Base-by-base conservation (phyloP, 2,113 vertebrate species). In the Dicerorhinus sumatrensis region DNA sequence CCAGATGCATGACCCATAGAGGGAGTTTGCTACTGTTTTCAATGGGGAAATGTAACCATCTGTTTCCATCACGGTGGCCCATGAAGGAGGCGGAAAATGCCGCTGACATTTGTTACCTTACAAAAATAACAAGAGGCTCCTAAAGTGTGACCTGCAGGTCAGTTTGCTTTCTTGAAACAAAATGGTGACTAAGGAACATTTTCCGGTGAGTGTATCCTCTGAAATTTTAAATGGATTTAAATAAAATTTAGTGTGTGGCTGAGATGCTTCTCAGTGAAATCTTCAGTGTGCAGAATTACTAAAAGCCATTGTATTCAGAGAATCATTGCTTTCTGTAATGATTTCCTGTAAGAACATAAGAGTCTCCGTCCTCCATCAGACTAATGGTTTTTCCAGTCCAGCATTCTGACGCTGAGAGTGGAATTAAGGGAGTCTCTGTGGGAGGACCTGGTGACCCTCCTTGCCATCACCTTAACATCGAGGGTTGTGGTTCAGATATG, bases 321-420 rank as follows among this genome's bases (percentile, higher is more conserved):
- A 87, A 48, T 67, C 60, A 25, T 31, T 92, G 67, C 56, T 95
- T 62, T 89, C 90, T 80, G 10, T 92, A 84, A 92, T 25, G 48
- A 58, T 84, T 97, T 96, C 85, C 82, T 8, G 6, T 93, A 90
- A 92, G 84, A 94, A 90, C 46, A 48, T 0, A 27, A 62, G 39
- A 48, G 13, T 90, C 62, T 92, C 33, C 21, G 21, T 67, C 70
- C 60, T 96, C 62, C 8, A 8, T 94, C 84, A 87, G 88, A 84
- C 91, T 70, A 82, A 94, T 83, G 84, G 90, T 75, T 95, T 89
- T 95, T 87, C 88, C 33, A 92, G 51, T 33, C 14, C 20, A 76
- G 65, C 39, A 7, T 54, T 92, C 67, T 88, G 80, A 62, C 0
- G 1, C 73, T 20, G 75, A 89, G 60, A 63, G 54, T 92, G 42